Evolutionary conservation across 2,888 invertebrate species (phyloP), one percentile per base, ranked within the genome.

Genomic region (Drosophila multiciliata): DNA sequence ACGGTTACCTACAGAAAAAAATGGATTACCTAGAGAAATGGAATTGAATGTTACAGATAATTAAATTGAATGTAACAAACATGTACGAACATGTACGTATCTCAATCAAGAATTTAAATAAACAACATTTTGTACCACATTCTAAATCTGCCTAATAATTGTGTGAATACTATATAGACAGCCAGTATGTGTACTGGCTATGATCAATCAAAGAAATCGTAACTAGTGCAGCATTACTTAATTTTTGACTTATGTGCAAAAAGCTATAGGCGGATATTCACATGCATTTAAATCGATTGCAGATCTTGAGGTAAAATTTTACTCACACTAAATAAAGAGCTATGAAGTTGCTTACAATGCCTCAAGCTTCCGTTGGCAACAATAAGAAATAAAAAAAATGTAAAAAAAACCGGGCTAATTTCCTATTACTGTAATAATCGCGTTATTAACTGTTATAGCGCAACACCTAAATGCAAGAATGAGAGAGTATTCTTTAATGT

Each of bases 381-480:
- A 45, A 23, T 8, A 45, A 60, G 49, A 64, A 62, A 67, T 75
- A 49, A 40, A 61, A 62, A 55, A 62, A 49, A 50, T 12, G 6
- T 42, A 17, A 35, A 33, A 50, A 73, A 87, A 85, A 87, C 87
- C 89, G 78, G 85, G 88, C 73, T 85, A 87, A 89, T 85, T 85
- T 85, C 89, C 82, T 84, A 87, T 84, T 84, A 82, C 80, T 69
- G 82, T 82, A 82, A 89, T 82, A 68, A 72, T 67, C 70, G 87
- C 73, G 79, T 74, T 84, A 89, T 84, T 79, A 87, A 84, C 87
- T 75, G 77, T 61, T 57, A 66, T 72, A 80, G 68, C 77, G 73
- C 66, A 85, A 84, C 79, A 83, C 72, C 59, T 66, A 68, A 70
- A 75, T 69, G 36, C 59, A 60, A 42, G 52, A 54, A 61, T 26